Percentiles rank a stretch among this genome's conserved stretches.
phyloP scores from a whole-genome alignment of 2,113 vertebrate species.

The Paracanthobrama guichenoti region DNA sequence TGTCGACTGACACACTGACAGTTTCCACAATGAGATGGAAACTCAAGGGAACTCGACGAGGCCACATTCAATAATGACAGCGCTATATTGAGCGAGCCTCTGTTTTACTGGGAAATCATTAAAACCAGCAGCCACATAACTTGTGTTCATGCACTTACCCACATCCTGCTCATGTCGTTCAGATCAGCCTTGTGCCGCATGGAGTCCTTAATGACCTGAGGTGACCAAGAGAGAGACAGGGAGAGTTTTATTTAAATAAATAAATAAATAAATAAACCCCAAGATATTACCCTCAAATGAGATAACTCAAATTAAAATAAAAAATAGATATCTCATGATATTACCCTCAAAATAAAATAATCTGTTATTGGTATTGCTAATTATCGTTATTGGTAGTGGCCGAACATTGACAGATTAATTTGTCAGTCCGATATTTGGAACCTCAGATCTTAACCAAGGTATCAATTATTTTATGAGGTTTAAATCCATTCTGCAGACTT shows the following conservation, averaged over 20 bases:
- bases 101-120: not conserved
- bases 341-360: not conserved
- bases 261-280: not conserved
- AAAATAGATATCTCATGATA: not conserved
- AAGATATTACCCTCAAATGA: not conserved
- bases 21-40: slow-evolving; percentile 16
- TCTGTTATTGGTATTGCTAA: too few species aligned
- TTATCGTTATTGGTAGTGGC: too few species aligned
- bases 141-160: slow-evolving; percentile 78
- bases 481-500: too few species aligned
- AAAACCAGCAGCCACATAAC: not conserved
- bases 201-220: slow-evolving; percentile 95
- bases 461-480: too few species aligned
- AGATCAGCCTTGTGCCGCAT: slow-evolving; percentile 92
- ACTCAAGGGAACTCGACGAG: not conserved
- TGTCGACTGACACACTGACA: slow-evolving; percentile 17
- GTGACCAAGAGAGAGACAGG: not conserved
- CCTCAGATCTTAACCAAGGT: too few species aligned
- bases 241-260: not conserved
- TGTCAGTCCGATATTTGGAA: too few species aligned
- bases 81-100: not conserved
- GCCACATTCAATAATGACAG: not conserved
- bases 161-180: slow-evolving; percentile 98
- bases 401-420: too few species aligned
- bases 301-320: not conserved